These are phyloP conservation scores for Crotalus adamanteus DNA, from an alignment of 2,797 vertebrate species.

Conservation along the genomic window DNA sequence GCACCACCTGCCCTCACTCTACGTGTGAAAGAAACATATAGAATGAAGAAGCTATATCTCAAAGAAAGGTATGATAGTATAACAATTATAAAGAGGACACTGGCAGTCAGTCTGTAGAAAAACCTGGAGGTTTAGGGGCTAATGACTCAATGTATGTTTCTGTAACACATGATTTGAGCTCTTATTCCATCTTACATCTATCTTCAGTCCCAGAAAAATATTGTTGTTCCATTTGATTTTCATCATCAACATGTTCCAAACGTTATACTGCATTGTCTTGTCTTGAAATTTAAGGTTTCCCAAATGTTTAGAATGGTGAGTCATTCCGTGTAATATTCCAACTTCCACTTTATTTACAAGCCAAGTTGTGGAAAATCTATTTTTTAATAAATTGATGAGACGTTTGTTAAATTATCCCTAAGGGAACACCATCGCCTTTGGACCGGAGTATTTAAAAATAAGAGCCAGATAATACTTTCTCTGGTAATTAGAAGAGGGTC, in stretches of 20 bases:
- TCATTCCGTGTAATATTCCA: background rate
- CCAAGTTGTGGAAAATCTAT: background rate
- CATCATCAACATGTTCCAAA: background rate
- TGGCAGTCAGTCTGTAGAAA: background rate
- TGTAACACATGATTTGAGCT: background rate
- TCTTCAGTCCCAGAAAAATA: background rate
- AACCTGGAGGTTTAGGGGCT: background rate
- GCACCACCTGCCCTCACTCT: background rate
- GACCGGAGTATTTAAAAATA: background rate
- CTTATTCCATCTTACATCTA: background rate
- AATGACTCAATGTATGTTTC: background rate
- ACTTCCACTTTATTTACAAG: background rate
- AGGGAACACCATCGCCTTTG: background rate
- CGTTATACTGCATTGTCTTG: background rate
- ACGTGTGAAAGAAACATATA: background rate
- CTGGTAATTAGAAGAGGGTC: background rate
- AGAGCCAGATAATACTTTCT: background rate
- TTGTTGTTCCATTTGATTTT: background rate
- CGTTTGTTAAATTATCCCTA: conserved; percentile 5
- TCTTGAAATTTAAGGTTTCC: background rate
- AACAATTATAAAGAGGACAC: background rate
- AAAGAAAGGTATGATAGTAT: background rate
- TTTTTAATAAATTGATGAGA: background rate
- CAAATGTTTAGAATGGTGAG: background rate
- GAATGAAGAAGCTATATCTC: background rate